A percentile compares a stretch with the other conserved stretches of the same genome.
phyloP scores from a whole-genome alignment of 2,797 vertebrate genomes.

The Gadopsis marmoratus region DNA sequence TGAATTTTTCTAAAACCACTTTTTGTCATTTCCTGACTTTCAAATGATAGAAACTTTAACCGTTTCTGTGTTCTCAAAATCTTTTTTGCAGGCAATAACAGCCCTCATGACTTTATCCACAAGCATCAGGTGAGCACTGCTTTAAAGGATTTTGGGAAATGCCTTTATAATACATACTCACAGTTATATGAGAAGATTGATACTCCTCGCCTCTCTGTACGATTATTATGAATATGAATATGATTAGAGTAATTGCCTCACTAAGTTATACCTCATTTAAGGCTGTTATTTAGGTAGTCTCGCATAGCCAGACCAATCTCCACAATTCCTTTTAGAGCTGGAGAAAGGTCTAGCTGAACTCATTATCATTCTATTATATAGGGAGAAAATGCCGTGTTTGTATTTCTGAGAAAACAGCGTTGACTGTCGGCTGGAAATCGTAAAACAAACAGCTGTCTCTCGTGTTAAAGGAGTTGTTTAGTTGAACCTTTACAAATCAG shows the following conservation, averaged over 20 bases:
- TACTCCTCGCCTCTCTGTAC: neutral
- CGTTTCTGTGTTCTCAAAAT: neutral
- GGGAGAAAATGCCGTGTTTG: no score
- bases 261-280: no score
- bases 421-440: neutral
- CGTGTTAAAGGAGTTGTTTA: neutral
- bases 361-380: no score
- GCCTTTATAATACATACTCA: rapidly evolving
- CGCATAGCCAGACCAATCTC: no score
- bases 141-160: slow-evolving; percentile 6
- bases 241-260: no score
- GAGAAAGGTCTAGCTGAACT: no score
- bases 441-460: no score
- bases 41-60: neutral
- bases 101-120: neutral
- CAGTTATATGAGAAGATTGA: neutral
- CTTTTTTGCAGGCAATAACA: neutral
- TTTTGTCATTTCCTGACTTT: neutral
- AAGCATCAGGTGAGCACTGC: neutral
- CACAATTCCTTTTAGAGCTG: no score
- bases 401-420: neutral
- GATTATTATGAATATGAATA: no score
- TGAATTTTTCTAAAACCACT: slow-evolving; percentile 6
- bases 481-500: neutral
- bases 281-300: no score